These are phyloP conservation scores for Sylvia borin DNA, from an alignment of 2,797 vertebrate species.

Conservation along the genomic window DNA sequence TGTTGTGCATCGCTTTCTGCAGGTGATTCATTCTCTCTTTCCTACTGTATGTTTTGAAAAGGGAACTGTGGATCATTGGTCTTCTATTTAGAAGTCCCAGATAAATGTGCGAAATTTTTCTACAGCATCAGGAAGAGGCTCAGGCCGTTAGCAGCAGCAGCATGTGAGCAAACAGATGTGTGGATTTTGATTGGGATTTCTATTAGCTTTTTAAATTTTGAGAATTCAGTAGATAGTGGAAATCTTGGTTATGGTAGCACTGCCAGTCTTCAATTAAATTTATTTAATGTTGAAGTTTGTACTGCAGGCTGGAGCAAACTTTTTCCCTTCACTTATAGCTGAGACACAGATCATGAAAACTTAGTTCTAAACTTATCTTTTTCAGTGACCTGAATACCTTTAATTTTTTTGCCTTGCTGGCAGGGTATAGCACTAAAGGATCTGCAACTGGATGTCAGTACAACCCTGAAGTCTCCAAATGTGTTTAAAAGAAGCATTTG, in stretches of 20 bases:
- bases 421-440: conserved; percentile 56
- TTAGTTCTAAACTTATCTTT: not conserved
- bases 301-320: not conserved
- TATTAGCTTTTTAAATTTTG: not conserved
- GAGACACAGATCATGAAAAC: not conserved
- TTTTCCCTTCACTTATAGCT: not conserved
- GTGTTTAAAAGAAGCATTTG: conserved; percentile 61
- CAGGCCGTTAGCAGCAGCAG: not conserved
- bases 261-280: not conserved
- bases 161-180: not conserved
- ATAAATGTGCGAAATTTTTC: not conserved
- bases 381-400: conserved; percentile 51
- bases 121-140: not conserved
- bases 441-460: conserved; percentile 69
- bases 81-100: not conserved
- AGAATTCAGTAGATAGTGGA: not conserved
- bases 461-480: conserved; percentile 55
- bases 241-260: not conserved
- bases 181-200: not conserved
- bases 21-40: not conserved
- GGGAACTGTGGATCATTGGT: not conserved
- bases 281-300: not conserved
- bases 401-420: conserved; percentile 59
- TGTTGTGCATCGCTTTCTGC: not conserved
- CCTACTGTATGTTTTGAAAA: not conserved